These are phyloP conservation scores for Aelia acuminata DNA, from an alignment of 2,888 invertebrate species.

Conservation along the genomic window DNA sequence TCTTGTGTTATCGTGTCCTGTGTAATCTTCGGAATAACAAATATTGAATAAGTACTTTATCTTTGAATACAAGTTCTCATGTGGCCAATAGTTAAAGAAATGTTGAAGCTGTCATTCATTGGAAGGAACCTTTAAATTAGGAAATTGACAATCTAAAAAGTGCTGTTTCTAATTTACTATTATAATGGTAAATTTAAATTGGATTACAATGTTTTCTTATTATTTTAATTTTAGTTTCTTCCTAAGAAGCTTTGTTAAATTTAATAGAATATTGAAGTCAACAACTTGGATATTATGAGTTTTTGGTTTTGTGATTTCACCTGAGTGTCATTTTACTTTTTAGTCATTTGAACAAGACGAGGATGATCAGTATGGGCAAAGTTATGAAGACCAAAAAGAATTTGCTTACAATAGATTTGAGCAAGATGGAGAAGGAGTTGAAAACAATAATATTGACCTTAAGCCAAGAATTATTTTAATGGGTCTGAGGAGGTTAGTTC, in stretches of 20 bases:
- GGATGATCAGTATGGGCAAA: conserved; percentile 71
- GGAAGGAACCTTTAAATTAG: not conserved
- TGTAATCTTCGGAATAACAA: conserved; percentile 12
- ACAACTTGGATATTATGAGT: not conserved
- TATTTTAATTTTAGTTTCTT: not conserved
- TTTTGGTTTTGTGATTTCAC: conserved; percentile 1
- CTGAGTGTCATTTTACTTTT: conserved; percentile 55
- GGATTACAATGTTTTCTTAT: not conserved
- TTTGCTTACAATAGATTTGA: conserved; percentile 93
- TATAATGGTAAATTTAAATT: conserved; percentile 12
- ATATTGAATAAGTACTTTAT: conserved; percentile 10
- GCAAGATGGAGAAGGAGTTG: conserved; percentile 80
- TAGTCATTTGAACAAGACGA: conserved; percentile 70
- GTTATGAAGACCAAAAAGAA: conserved; percentile 80
- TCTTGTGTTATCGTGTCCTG: conserved; percentile 18
- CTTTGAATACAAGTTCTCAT: not conserved
- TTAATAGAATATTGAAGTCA: not conserved
- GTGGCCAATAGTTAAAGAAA: conserved; percentile 12
- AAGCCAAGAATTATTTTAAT: conserved; percentile 95
- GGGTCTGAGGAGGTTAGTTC: conserved; percentile 86
- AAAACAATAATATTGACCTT: conserved; percentile 75
- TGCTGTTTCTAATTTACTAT: not conserved
- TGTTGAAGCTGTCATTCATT: conserved; percentile 5
- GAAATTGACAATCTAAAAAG: not conserved
- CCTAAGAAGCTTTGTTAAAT: not conserved